A percentile compares a stretch with the other conserved stretches of the same genome.
Conservation (phyloP, 2,797 vertebrate species). For the Mus minutoides region DNA sequence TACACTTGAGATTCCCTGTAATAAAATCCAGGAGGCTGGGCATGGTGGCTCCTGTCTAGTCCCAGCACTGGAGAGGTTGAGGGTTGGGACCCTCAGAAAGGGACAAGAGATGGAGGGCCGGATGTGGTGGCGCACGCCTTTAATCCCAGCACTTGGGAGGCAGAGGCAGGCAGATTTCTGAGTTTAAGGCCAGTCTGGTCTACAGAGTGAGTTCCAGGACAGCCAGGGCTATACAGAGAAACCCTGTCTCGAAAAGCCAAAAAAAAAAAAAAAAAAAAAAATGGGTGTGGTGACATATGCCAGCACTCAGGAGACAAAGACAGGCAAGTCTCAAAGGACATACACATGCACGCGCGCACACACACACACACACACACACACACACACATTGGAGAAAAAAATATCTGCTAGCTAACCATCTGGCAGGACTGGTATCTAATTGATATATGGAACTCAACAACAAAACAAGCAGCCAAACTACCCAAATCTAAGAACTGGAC, state of each 20-base stretch:
- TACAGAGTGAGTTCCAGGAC: too few species aligned
- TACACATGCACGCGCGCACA: neutral
- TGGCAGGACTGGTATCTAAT: neutral
- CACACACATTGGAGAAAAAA: neutral
- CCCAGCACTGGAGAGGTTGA: neutral
- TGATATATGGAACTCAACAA: neutral
- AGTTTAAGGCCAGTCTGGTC: too few species aligned
- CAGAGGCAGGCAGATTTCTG: too few species aligned
- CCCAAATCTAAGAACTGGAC: neutral
- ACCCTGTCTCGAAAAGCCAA: too few species aligned
- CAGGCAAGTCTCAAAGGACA: neutral
- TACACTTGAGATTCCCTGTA: neutral
- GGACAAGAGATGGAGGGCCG: too few species aligned
- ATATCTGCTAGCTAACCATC: neutral
- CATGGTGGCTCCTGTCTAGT: too few species aligned
- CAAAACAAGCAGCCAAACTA: neutral
- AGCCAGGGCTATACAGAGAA: too few species aligned
- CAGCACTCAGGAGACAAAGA: neutral
- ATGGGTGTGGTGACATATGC: too few species aligned
- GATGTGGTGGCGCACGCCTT: too few species aligned
- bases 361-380: neutral
- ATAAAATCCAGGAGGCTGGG: neutral
- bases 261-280: too few species aligned
- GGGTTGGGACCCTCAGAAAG: too few species aligned
- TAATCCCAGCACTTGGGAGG: too few species aligned